Percentiles rank a stretch among this genome's conserved stretches.
These are phyloP conservation scores for Drosophila ohnishii DNA, from an alignment of 1,140 invertebrate genomes.

Conservation along the genomic window DNA sequence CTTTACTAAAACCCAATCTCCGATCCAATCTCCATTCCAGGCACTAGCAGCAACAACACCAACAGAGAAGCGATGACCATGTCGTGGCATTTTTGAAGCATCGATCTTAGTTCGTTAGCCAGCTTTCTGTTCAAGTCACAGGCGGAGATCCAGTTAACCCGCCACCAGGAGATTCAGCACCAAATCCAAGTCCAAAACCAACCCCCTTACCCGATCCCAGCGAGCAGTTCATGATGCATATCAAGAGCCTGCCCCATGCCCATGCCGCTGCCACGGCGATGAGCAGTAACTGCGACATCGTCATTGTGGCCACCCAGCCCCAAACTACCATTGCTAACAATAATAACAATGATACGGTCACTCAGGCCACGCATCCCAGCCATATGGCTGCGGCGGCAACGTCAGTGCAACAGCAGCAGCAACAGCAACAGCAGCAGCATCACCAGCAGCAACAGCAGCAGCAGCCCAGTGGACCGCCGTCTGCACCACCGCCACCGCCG, in stretches of 20 bases:
- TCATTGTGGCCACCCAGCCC: slow-evolving; percentile 78
- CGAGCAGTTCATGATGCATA: slow-evolving; percentile 74
- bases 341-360: slow-evolving; percentile 77
- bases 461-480: slow-evolving; percentile 54
- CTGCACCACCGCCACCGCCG: slow-evolving; percentile 54
- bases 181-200: slow-evolving; percentile 5
- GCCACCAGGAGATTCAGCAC: slow-evolving; percentile 4
- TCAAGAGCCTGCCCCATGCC: slow-evolving; percentile 80
- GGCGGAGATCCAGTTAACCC: slow-evolving; percentile 5
- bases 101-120: slow-evolving; percentile 57
- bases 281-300: slow-evolving; percentile 82
- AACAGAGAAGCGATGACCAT: slow-evolving; percentile 62
- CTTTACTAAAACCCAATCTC: slow-evolving; percentile 44
- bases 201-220: slow-evolving; percentile 14
- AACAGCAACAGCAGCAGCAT: slow-evolving; percentile 65
- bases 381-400: slow-evolving; percentile 51
- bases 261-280: slow-evolving; percentile 78
- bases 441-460: slow-evolving; percentile 68
- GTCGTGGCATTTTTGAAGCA: slow-evolving; percentile 75
- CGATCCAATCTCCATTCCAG: slow-evolving; percentile 53
- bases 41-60: slow-evolving; percentile 58
- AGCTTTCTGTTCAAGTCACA: slow-evolving; percentile 46
- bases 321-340: slow-evolving; percentile 74
- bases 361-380: slow-evolving; percentile 65
- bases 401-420: slow-evolving; percentile 60